These are phyloP conservation scores for Xenotilapia flavipinnis DNA, from an alignment of 2,113 vertebrate species.

Conservation along the genomic window DNA sequence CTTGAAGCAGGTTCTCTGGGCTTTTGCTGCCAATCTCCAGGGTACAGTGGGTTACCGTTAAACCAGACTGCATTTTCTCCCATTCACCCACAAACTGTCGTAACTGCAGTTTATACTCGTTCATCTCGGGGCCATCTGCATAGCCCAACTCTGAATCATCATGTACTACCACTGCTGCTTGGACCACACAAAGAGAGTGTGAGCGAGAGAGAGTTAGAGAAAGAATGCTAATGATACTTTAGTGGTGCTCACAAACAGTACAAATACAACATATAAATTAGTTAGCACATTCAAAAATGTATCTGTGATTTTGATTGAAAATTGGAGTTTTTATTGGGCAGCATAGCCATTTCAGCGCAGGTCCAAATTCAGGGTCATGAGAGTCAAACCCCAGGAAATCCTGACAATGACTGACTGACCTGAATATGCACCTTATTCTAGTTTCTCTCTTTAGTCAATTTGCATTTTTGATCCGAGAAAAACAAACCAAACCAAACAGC, in stretches of 20 bases:
- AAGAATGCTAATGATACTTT: neutral
- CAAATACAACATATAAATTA: neutral
- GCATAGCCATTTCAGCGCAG: neutral
- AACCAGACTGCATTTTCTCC: conserved; percentile 58
- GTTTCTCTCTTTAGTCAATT: neutral
- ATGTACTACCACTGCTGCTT: conserved; percentile 58
- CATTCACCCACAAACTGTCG: conserved; percentile 66
- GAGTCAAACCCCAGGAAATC: neutral
- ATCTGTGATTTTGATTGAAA: neutral
- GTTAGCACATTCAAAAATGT: neutral
- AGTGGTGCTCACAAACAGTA: neutral
- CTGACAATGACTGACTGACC: neutral
- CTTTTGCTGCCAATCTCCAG: conserved; percentile 77
- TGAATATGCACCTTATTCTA: neutral
- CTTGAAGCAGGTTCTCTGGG: conserved; percentile 75
- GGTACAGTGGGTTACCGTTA: conserved; percentile 33
- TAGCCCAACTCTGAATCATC: conserved; percentile 70
- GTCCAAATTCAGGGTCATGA: neutral
- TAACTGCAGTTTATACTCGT: conserved; percentile 63
- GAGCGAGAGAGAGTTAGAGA: neutral
- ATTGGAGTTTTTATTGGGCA: neutral
- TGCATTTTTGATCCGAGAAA: neutral
- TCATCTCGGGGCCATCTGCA: conserved; percentile 80
- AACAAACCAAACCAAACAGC: neutral
- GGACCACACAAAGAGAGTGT: neutral